Evolutionary conservation across 2,113 vertebrate species (phyloP).

Genomic region (Lagopus muta): DNA sequence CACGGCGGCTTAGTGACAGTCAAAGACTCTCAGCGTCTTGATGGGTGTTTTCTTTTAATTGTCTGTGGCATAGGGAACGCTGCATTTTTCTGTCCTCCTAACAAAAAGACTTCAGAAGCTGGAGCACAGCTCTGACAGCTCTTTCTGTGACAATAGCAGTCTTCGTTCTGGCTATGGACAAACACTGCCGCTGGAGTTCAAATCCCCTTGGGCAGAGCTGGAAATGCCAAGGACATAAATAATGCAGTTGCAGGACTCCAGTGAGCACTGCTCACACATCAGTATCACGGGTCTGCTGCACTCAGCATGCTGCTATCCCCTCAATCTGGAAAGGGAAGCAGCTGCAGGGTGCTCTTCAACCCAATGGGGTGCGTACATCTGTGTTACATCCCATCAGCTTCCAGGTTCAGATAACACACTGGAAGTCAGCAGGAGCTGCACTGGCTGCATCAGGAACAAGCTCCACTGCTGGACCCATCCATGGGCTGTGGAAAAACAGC

Average conservation of each 20-base stretch:
- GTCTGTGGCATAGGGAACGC: not conserved
- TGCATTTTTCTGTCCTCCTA: constrained; percentile 33
- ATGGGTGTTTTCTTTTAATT: constrained; percentile 30
- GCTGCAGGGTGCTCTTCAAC: rapidly evolving
- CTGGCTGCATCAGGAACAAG: not conserved
- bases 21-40: constrained; percentile 14
- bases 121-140: constrained; percentile 31
- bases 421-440: not conserved
- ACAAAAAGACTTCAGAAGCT: constrained; percentile 54
- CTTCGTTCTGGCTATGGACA: constrained; percentile 29
- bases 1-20: not conserved
- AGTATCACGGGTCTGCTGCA: not conserved
- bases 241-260: not conserved
- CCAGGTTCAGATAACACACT: not conserved
- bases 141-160: constrained; percentile 45
- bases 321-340: not conserved
- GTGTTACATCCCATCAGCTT: not conserved
- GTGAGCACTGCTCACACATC: not conserved
- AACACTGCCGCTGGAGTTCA: constrained; percentile 23
- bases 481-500: not conserved
- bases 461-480: not conserved
- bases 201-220: constrained; percentile 27
- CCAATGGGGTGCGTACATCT: rapidly evolving
- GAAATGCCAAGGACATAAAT: constrained; percentile 46
- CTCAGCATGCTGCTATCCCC: not conserved